A percentile compares a stretch with the other conserved stretches of the same genome.
phyloP scores from a whole-genome alignment of 1,140 invertebrate species.

The Periplaneta americana region DNA sequence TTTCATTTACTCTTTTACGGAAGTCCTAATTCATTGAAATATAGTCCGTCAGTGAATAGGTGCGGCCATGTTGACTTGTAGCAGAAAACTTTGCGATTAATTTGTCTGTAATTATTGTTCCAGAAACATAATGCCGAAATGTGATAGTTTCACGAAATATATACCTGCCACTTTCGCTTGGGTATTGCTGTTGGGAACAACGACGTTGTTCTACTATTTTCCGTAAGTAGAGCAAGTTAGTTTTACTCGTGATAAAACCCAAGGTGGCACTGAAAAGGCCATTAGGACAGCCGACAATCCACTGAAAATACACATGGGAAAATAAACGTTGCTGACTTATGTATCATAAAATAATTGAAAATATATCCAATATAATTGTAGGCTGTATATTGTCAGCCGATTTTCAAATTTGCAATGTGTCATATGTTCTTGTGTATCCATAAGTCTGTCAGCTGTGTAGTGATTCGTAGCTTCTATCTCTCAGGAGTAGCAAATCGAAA shows the following conservation, averaged over 20 bases:
- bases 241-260: not conserved
- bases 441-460: not conserved
- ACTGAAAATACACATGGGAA: not conserved
- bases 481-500: too few species aligned
- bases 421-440: not conserved
- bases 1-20: not conserved
- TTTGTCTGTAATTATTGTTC: conserved; percentile 44
- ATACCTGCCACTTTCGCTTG: conserved; percentile 95
- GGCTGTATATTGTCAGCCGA: not conserved
- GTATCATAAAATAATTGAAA: not conserved
- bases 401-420: not conserved
- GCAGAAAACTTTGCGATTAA: conserved; percentile 47
- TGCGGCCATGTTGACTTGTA: conserved; percentile 60
- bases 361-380: not conserved
- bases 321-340: not conserved
- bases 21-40: not conserved
- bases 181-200: conserved; percentile 84
- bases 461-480: too few species aligned
- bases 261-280: not conserved
- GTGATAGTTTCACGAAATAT: conserved; percentile 87
- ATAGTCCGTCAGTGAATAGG: conserved; percentile 22
- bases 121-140: conserved; percentile 79
- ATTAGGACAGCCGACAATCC: not conserved
- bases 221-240: conserved; percentile 71
- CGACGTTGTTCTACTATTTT: conserved; percentile 91